Base-by-base conservation (phyloP, 2,113 vertebrate species). In the Chloroceryle aenea region DNA sequence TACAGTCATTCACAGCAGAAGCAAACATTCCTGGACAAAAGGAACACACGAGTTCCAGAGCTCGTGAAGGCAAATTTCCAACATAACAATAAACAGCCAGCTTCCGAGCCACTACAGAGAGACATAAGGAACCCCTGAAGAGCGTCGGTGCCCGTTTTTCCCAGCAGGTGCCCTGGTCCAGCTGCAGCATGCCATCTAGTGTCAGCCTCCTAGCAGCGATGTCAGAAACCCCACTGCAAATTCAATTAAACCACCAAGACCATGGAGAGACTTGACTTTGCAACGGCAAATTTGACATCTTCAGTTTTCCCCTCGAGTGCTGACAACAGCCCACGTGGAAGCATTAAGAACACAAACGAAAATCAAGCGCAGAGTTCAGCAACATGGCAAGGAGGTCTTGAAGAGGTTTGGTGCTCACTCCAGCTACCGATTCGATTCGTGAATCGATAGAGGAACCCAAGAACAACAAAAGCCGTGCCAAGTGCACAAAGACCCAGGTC, bases 161-260 rank as follows among this genome's bases (percentile, higher is more conserved):
- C 6, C 34, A 34, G 1, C 55, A 6, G 71, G 23, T 21, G 82
- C 11, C 30, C 56, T 3, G 21, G 63, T 7, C 83, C 58, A 26
- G 91, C 48, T 50, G 75, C 72, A 88, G 86, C 64, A 38, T 72
- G 95, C 95, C 93, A 97, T 14, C 86, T 90, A 78, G 77, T 82
- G 93, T 50, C 72, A 91, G 56, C 42, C 47, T 93, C 32, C 69
- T 38, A 20, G 36, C 84, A 80, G 43, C 4, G 4, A 4, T 5
- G 1, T 2, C 2, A 29, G 2, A 10, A 38, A 72, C 4, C 7
- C 15, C 56, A 55, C 55, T 52, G 36, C 7, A 5, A 38, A 42
- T 1, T 14, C 58, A 12, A 42, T 22, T 1, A 4, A 26, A 16
- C 12, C 32, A 56, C 38, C 43, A 12, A 62, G 42, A 40, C 21